A percentile compares a stretch with the other conserved stretches of the same genome.
Evolutionary conservation across 2,888 invertebrate genomes (phyloP).

Genomic region (Kuschelorhynchus macadamiae): DNA sequence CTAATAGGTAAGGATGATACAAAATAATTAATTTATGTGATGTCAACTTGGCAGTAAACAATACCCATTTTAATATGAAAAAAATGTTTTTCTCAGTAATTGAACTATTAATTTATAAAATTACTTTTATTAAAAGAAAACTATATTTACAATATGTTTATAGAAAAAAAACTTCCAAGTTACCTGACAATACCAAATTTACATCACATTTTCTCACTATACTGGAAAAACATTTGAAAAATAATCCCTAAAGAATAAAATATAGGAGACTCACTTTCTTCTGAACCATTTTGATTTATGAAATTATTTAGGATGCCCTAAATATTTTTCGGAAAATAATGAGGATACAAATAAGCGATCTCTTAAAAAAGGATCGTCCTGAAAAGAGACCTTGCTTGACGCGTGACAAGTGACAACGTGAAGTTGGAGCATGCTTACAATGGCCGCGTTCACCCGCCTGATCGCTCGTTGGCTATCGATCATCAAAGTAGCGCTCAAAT

Average conservation of each 20-base stretch:
- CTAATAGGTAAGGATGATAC: neutral
- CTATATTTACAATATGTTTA: neutral
- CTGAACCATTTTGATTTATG: conserved; percentile 44
- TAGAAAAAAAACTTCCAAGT: conserved; percentile 13
- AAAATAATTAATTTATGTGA: conserved; percentile 7
- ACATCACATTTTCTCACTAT: conserved; percentile 14
- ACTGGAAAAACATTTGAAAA: conserved; percentile 18
- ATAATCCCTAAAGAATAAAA: conserved; percentile 27
- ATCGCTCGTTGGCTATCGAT: no score
- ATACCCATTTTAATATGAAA: conserved; percentile 22
- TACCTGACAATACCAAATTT: conserved; percentile 31
- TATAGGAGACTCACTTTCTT: conserved; percentile 46
- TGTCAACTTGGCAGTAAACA: conserved; percentile 24
- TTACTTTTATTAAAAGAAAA: neutral
- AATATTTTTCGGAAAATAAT: conserved; percentile 29
- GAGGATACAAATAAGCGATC: conserved; percentile 37
- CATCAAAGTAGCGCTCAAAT: no score
- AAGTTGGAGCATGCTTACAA: no score
- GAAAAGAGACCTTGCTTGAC: no score
- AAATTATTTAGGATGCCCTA: conserved; percentile 40
- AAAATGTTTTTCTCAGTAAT: neutral
- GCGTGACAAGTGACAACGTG: no score
- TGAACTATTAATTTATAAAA: neutral
- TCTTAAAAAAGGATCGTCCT: conserved; percentile 39
- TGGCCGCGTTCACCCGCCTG: no score